These are phyloP conservation scores for Leptoclinus maculatus DNA, from an alignment of 2,797 vertebrate species.

Conservation along the genomic window DNA sequence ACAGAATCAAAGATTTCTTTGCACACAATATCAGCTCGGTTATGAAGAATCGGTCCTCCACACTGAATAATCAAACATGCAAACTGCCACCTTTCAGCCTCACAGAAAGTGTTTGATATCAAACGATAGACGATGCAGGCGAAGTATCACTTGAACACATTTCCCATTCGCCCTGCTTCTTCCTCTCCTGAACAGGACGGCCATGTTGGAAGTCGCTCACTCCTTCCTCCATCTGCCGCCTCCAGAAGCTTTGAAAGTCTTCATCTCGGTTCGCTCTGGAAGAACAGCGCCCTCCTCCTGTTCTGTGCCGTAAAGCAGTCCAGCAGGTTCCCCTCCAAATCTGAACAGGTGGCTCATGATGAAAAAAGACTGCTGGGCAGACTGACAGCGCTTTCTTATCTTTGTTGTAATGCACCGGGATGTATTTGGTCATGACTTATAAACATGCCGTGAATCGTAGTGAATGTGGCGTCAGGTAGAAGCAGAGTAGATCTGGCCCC, in stretches of 20 bases:
- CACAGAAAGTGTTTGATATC: conserved; percentile 10
- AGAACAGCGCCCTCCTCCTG: conserved; percentile 69
- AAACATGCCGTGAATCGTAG: conserved; percentile 39
- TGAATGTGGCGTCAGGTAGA: conserved; percentile 64
- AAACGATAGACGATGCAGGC: neutral
- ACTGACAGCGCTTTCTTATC: conserved; percentile 34
- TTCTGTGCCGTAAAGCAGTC: conserved; percentile 48
- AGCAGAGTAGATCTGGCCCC: conserved; percentile 45
- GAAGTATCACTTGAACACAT: conserved; percentile 30
- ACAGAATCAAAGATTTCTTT: neutral
- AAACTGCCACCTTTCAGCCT: conserved; percentile 10
- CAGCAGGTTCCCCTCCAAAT: conserved; percentile 66
- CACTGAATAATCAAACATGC: neutral
- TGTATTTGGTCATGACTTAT: conserved; percentile 14
- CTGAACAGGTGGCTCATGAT: conserved; percentile 71
- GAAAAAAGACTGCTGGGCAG: conserved; percentile 56
- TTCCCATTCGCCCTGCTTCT: conserved; percentile 23
- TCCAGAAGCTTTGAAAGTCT: conserved; percentile 58
- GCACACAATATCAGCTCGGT: neutral
- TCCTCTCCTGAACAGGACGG: conserved; percentile 35
- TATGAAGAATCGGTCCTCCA: neutral
- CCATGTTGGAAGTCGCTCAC: conserved; percentile 63
- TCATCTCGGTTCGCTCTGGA: conserved; percentile 34
- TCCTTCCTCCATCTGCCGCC: conserved; percentile 71
- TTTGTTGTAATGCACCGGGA: conserved; percentile 2